Conservation (phyloP, 2,797 vertebrate species). For the Enteromius thamalakanensis region DNA sequence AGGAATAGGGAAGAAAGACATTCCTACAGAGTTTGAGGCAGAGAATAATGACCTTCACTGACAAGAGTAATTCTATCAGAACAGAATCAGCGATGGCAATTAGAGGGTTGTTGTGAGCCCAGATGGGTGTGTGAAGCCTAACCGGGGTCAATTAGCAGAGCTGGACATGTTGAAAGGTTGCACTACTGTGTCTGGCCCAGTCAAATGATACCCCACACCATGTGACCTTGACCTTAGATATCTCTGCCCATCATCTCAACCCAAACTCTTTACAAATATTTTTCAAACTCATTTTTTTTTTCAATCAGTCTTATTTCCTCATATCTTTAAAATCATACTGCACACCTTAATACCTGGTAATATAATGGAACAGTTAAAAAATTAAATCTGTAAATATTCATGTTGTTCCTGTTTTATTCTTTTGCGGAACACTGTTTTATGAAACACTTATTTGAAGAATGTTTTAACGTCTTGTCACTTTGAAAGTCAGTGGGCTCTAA, state of each 20-base stretch:
- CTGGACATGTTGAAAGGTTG: constrained; percentile 60
- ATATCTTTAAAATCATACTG: neutral
- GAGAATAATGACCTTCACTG: constrained; percentile 75
- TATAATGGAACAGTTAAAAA: neutral
- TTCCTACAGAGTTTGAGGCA: constrained; percentile 69
- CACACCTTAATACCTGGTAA: neutral
- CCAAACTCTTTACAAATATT: constrained; percentile 67
- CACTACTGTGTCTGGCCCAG: constrained; percentile 64
- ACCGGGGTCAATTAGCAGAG: constrained; percentile 76
- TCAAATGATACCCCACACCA: neutral
- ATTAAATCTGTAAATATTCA: neutral
- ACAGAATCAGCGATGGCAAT: constrained; percentile 78
- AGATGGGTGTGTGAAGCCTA: constrained; percentile 70
- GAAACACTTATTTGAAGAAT: neutral
- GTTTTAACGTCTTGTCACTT: neutral
- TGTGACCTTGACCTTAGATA: constrained; percentile 12
- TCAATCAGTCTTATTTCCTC: neutral
- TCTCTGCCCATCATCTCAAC: constrained; percentile 66
- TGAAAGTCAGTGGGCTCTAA: neutral
- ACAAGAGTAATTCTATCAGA: constrained; percentile 79
- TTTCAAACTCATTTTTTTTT: constrained; percentile 31
- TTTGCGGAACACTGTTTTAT: neutral
- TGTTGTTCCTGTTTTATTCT: neutral
- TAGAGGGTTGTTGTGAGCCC: constrained; percentile 72
- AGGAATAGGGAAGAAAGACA: constrained; percentile 53